phyloP scores from a whole-genome alignment of 1,140 invertebrate genomes.

The Helicorthomorpha holstii region DNA sequence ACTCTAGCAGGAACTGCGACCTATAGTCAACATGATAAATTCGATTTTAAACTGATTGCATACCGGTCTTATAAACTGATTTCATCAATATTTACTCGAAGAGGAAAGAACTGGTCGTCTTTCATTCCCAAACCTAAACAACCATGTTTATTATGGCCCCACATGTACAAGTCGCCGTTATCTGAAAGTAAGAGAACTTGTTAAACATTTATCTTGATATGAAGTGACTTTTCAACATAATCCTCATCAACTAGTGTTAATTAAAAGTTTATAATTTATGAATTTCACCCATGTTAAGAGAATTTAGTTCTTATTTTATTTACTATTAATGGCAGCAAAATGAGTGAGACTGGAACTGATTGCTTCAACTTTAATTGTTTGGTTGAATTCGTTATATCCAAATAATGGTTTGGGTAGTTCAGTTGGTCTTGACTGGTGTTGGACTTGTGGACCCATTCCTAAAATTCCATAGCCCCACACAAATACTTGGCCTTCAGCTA shows the following conservation, averaged over 20 bases:
- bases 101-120: conserved; percentile 72
- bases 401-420: conserved; percentile 61
- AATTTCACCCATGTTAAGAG: too few relatives aligned
- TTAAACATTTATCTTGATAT: neutral
- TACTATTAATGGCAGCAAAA: conserved; percentile 52
- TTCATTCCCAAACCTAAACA: conserved; percentile 61
- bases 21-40: conserved; percentile 21
- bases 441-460: conserved; percentile 63
- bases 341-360: conserved; percentile 57
- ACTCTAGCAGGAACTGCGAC: conserved; percentile 55
- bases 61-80: conserved; percentile 1
- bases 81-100: conserved; percentile 41
- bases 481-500: conserved; percentile 64
- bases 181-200: conserved; percentile 5
- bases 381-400: conserved; percentile 63
- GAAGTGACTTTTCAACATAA: conserved; percentile 12
- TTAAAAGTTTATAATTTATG: neutral
- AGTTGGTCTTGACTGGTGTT: conserved; percentile 42
- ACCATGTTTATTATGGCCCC: conserved; percentile 70
- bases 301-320: neutral
- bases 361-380: conserved; percentile 41
- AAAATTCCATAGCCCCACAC: conserved; percentile 87
- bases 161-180: conserved; percentile 64
- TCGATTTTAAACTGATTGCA: conserved; percentile 7
- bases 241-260: too few relatives aligned